phyloP scores from a whole-genome alignment of 2,113 vertebrate species.

The Bubo bubo region DNA sequence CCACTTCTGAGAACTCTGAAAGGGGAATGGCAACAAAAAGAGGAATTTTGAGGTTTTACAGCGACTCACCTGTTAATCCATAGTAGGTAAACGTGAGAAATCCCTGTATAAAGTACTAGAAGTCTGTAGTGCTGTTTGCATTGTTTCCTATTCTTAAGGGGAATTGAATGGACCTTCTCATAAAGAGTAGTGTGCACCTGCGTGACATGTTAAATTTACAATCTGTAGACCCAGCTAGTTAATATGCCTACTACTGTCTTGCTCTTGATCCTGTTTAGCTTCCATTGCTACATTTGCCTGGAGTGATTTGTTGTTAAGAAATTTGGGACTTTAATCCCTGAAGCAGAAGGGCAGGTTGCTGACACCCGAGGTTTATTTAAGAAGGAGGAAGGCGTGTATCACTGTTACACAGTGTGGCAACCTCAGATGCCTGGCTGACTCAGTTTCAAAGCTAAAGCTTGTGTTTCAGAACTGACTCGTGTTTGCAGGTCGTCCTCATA shows the following conservation, averaged over 20 bases:
- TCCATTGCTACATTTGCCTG: neutral
- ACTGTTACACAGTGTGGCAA: neutral
- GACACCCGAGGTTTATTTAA: neutral
- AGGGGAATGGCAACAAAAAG: neutral
- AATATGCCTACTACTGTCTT: neutral
- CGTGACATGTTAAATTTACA: accelerated
- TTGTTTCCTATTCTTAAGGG: neutral
- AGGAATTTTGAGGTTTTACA: neutral
- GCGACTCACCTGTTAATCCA: neutral
- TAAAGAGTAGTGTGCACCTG: neutral
- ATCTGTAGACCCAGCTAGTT: neutral
- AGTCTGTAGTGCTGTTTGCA: neutral
- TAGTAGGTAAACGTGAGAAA: neutral
- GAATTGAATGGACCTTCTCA: neutral
- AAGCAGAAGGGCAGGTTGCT: neutral
- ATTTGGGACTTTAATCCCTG: neutral
- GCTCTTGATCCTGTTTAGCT: neutral
- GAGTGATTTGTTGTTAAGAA: slow-evolving; percentile 7
- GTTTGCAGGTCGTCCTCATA: neutral
- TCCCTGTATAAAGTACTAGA: neutral
- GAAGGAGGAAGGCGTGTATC: neutral
- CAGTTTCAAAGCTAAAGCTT: neutral
- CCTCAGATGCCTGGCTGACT: neutral
- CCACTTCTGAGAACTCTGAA: neutral
- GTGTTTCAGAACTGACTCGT: neutral